Base-by-base conservation (phyloP, 1,140 invertebrate species). In the Callitettix versicolor region DNA sequence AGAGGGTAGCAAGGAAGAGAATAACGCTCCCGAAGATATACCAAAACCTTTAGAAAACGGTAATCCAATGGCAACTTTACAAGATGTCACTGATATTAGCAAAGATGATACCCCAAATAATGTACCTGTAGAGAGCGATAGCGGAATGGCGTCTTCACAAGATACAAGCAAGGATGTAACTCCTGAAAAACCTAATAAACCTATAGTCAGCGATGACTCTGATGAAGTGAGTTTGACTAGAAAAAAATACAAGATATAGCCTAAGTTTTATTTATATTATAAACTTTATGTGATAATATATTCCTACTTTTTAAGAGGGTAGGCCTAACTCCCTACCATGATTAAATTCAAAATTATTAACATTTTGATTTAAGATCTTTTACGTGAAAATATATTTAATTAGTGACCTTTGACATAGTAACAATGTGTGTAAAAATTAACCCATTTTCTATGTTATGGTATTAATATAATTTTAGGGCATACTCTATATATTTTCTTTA, bases 101-200 rank as follows among this genome's bases (percentile, higher is more conserved):
- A n/a, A n/a, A n/a, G n/a, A n/a, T n/a, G n/a, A n/a, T n/a, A n/a
- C n/a, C n/a, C n/a, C n/a, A n/a, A 30, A 30, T 30, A 30, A 30
- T 30, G 9, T 30, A 30, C 3, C 26, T 30, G 9, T 9, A 4
- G 26, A 30, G 9, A 33, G 33, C 24, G 66, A 70, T 48, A 70
- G 69, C 60, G 69, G 69, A 30, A 64, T 70, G 63, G 69, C 67
- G 55, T 68, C 68, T 20, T 62, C 67, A 58, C 60, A 63, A 43
- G 59, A 61, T 12, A 67, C 64, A 33, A 69, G 67, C 57, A 68
- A 68, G 61, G 69, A 69, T 61, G 51, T 62, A 21, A 68, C 67
- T 9, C 66, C 69, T 20, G 59, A 67, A 57, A 65, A 65, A 48
- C 33, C 54, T 6, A 60, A 58, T 18, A 43, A 50, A n/a, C 36